Evolutionary conservation across 2,113 vertebrate genomes (phyloP).

Genomic region (Syrmaticus mikado): DNA sequence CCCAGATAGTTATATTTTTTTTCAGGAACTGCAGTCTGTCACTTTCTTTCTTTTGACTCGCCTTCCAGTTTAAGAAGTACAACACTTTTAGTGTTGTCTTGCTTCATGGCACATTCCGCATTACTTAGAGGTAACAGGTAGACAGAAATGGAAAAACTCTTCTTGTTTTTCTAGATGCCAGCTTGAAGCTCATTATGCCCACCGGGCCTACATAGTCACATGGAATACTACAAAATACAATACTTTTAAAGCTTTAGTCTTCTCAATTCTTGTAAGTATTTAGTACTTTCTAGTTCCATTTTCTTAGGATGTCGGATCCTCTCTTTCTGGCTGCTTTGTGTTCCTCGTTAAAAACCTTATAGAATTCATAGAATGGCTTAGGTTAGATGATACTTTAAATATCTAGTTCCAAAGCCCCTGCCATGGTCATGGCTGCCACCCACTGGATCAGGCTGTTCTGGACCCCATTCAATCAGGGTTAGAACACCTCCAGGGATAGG

Average conservation of each 20-base stretch:
- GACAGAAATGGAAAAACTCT: not conserved
- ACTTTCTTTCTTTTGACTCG: not conserved
- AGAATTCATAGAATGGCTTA: too few species aligned
- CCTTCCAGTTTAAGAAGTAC: not conserved
- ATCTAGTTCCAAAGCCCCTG: too few species aligned
- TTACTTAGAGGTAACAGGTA: not conserved
- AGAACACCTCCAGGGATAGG: too few species aligned
- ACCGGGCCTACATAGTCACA: accelerated
- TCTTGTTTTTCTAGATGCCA: not conserved
- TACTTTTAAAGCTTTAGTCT: not conserved
- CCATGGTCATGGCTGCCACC: too few species aligned
- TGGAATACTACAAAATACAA: not conserved
- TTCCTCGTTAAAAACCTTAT: not conserved
- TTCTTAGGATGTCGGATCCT: not conserved
- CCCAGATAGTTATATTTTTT: too few species aligned
- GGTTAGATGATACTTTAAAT: too few species aligned
- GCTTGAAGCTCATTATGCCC: not conserved
- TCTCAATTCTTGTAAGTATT: not conserved
- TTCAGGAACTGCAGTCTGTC: not conserved
- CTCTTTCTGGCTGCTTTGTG: not conserved
- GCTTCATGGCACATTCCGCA: not conserved
- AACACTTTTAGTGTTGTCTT: not conserved
- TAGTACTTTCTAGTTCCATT: not conserved
- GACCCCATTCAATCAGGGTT: too few species aligned
- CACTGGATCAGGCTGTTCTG: too few species aligned